Percentiles rank a stretch among this genome's conserved stretches.
phyloP scores from a whole-genome alignment of 2,113 vertebrate genomes.

The Tyrannus savana region DNA sequence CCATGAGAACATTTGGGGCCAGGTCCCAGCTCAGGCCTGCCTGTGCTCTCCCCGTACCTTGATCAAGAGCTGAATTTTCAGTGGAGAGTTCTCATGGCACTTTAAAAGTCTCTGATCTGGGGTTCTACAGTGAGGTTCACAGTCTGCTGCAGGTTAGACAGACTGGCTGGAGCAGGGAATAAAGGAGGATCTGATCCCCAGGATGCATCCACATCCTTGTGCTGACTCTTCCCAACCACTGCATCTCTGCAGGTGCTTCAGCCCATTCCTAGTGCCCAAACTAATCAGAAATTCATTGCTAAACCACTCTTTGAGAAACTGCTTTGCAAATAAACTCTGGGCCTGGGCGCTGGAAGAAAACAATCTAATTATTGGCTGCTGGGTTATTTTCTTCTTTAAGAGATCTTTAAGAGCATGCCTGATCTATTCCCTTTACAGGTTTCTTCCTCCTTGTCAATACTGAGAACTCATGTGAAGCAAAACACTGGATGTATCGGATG shows the following conservation, averaged over 20 bases:
- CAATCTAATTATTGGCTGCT: not conserved
- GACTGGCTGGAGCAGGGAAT: not conserved
- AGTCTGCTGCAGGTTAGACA: not conserved
- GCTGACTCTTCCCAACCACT: not conserved
- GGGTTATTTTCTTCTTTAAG: not conserved
- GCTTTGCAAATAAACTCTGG: slow-evolving; percentile 3
- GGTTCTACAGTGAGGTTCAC: not conserved
- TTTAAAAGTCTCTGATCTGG: not conserved
- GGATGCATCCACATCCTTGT: not conserved
- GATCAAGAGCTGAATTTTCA: not conserved
- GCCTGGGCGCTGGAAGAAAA: not conserved
- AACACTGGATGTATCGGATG: not conserved
- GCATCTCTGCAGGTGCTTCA: not conserved
- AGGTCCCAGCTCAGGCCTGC: not conserved
- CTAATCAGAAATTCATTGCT: not conserved
- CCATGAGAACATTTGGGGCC: not conserved
- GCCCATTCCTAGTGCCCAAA: not conserved
- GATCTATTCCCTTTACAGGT: not conserved
- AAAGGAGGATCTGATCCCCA: not conserved
- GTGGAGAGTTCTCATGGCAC: not conserved
- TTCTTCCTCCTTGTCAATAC: slow-evolving; percentile 6
- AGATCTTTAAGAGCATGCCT: not conserved
- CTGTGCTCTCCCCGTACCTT: not conserved
- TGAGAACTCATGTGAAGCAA: slow-evolving; percentile 2
- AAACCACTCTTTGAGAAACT: not conserved